A percentile compares a stretch with the other conserved stretches of the same genome.
Evolutionary conservation across 2,797 vertebrate species (phyloP).

Genomic region (Bovichtus diacanthus): DNA sequence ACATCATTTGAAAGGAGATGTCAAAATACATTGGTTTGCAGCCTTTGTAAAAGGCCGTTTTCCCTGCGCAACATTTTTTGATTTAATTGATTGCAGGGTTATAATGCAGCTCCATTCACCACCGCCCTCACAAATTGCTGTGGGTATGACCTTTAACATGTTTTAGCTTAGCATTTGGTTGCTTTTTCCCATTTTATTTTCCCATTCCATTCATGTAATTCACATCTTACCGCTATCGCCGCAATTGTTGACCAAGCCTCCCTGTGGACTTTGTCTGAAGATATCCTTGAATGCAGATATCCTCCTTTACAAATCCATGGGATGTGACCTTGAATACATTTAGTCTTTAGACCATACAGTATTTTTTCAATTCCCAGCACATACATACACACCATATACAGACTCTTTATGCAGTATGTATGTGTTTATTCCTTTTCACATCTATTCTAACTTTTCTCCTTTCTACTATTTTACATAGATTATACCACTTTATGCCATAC

Average conservation of each 20-base stretch:
- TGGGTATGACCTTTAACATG: slow-evolving; percentile 49
- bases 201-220: slow-evolving; percentile 24
- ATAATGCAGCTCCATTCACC: slow-evolving; percentile 19
- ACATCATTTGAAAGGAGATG: not conserved
- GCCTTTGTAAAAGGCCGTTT: not conserved
- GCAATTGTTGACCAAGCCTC: slow-evolving; percentile 54
- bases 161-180: slow-evolving; percentile 38
- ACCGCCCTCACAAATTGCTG: slow-evolving; percentile 13
- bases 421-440: slow-evolving; percentile 11
- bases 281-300: slow-evolving; percentile 61
- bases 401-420: not conserved
- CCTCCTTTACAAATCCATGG: slow-evolving; percentile 58
- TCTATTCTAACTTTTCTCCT: slow-evolving; percentile 3
- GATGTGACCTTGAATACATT: slow-evolving; percentile 69
- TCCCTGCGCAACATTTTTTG: not conserved
- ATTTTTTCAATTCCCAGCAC: slow-evolving; percentile 25
- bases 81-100: slow-evolving; percentile 27
- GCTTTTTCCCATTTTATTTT: slow-evolving; percentile 26
- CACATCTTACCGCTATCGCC: slow-evolving; percentile 17
- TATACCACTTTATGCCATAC: slow-evolving; percentile 28
- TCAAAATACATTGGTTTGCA: not conserved
- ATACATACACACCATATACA: slow-evolving; percentile 9
- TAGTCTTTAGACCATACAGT: slow-evolving; percentile 9
- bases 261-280: slow-evolving; percentile 31
- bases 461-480: slow-evolving; percentile 44